Percentiles rank a stretch among this genome's conserved stretches.
Conservation (phyloP, 2,888 invertebrate species). For the Acleris laterana region DNA sequence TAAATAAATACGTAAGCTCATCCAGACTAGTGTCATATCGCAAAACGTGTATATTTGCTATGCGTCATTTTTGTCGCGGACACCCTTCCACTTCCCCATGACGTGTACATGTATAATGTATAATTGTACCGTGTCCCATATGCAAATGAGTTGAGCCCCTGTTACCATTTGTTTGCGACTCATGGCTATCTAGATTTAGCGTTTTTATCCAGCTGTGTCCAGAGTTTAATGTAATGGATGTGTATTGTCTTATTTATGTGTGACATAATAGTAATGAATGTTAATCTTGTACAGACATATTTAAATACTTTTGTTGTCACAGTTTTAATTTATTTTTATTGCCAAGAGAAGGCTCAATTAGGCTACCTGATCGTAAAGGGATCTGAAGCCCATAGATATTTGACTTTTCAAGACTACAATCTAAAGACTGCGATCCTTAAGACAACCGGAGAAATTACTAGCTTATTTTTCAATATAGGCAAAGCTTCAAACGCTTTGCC, state of each 20-base stretch:
- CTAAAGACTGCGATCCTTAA: too few species aligned
- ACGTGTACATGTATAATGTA: neutral
- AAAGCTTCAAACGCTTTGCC: too few species aligned
- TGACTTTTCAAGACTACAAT: too few species aligned
- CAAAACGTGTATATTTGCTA: too few species aligned
- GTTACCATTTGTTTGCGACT: conserved; percentile 75
- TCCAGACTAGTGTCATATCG: too few species aligned
- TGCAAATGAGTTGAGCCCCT: conserved; percentile 78
- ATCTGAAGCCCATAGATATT: too few species aligned
- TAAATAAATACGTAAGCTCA: too few species aligned
- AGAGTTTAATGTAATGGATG: conserved; percentile 31
- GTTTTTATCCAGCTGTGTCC: conserved; percentile 35
- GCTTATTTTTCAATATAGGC: too few species aligned
- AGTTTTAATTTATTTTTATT: too few species aligned
- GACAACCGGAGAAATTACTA: too few species aligned
- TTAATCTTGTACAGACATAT: neutral
- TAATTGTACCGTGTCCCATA: conserved; percentile 72
- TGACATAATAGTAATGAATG: conserved; percentile 13
- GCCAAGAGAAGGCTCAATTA: too few species aligned
- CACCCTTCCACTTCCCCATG: neutral
- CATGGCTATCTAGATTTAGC: conserved; percentile 41
- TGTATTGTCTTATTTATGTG: conserved; percentile 21
- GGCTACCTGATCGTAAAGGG: too few species aligned
- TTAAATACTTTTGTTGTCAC: neutral
- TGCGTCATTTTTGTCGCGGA: neutral